Evolutionary conservation across 2,888 invertebrate genomes (phyloP).

Genomic region (Rhagium mordax): DNA sequence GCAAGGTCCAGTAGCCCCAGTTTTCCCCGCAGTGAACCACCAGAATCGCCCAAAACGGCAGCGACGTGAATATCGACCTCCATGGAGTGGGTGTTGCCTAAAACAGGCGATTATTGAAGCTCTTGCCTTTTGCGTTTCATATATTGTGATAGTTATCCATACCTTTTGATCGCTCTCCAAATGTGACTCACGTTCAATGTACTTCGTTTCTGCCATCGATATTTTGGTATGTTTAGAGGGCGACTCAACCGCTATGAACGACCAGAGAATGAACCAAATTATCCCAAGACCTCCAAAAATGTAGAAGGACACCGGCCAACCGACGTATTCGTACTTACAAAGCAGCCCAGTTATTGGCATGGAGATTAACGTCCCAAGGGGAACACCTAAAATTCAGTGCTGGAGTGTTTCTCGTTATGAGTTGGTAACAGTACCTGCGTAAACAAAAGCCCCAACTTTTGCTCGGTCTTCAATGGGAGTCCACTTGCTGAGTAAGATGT

Average conservation of each 20-base stretch:
- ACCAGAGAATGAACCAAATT: constrained; percentile 75
- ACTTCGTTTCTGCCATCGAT: constrained; percentile 75
- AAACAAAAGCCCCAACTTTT: constrained; percentile 78
- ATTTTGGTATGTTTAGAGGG: constrained; percentile 76
- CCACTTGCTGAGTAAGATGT: constrained; percentile 85
- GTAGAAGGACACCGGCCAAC: constrained; percentile 87
- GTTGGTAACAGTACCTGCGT: no score
- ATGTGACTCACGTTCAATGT: constrained; percentile 72
- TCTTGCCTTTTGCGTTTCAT: no score
- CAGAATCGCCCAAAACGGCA: constrained; percentile 83
- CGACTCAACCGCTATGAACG: constrained; percentile 76
- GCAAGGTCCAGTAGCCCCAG: constrained; percentile 89
- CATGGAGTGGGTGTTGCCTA: no score
- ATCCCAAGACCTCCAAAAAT: constrained; percentile 77
- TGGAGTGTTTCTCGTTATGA: neutral
- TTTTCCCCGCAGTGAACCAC: constrained; percentile 83
- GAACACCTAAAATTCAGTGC: constrained; percentile 56
- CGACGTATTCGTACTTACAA: constrained; percentile 72
- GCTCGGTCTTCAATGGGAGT: constrained; percentile 80
- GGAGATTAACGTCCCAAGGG: constrained; percentile 84
- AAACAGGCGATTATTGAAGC: no score
- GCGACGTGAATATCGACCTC: constrained; percentile 80
- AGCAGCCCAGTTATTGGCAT: constrained; percentile 82
- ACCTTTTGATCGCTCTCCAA: constrained; percentile 15
- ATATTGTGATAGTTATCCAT: no score